phyloP scores from a whole-genome alignment of 2,888 invertebrate species.

The Rotaria magnacalcarata region DNA sequence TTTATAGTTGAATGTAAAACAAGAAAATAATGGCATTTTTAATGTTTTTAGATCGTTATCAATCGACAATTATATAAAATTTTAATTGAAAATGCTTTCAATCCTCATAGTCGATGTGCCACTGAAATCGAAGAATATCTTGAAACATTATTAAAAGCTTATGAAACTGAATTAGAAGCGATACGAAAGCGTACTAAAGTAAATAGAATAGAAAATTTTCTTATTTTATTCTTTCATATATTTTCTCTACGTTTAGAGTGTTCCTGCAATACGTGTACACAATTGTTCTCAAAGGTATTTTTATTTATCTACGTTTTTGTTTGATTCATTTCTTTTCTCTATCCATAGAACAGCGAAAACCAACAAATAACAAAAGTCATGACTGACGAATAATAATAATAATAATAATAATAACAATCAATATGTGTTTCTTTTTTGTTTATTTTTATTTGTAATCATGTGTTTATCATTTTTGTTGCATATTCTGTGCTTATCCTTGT shows the following conservation, averaged over 20 bases:
- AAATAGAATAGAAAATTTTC: not conserved
- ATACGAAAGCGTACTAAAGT: conserved; percentile 17
- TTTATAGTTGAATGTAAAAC: too few relatives aligned
- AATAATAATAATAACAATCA: not conserved
- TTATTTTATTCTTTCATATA: too few relatives aligned
- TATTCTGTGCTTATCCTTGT: not conserved
- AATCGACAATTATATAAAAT: not conserved
- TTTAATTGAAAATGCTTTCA: conserved; percentile 16
- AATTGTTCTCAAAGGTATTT: not conserved
- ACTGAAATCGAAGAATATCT: conserved; percentile 16
- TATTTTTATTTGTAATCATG: not conserved
- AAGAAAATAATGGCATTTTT: not conserved
- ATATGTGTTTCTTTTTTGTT: not conserved
- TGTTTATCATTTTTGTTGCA: not conserved
- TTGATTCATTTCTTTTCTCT: too few relatives aligned
- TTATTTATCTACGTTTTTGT: not conserved
- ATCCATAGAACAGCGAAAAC: too few relatives aligned
- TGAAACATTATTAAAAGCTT: not conserved
- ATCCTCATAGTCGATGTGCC: not conserved
- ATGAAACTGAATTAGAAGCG: conserved; percentile 3
- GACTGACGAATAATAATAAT: not conserved
- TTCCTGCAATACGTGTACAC: not conserved
- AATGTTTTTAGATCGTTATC: not conserved
- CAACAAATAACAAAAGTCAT: too few relatives aligned
- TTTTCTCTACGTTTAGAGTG: not conserved